phyloP scores from a whole-genome alignment of 1,140 invertebrate species.

The Drosophila punjabiensis region DNA sequence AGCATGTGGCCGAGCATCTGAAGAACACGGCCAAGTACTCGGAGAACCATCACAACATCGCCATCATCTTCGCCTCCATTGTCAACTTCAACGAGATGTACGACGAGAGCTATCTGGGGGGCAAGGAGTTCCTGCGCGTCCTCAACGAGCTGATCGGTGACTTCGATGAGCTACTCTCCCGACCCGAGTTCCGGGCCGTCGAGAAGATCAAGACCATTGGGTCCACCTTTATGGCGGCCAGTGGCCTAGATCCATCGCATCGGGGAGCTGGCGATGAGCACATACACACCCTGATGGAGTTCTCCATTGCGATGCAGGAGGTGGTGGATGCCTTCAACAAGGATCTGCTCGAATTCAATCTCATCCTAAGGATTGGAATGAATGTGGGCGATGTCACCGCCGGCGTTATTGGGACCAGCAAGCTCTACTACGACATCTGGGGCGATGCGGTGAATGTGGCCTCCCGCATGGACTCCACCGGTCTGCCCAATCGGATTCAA shows the following conservation, averaged over 20 bases:
- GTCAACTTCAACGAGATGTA: conserved; percentile 98
- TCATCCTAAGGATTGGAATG: conserved; percentile 94
- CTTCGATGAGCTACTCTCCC: conserved; percentile 96
- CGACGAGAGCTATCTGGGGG: conserved; percentile 96
- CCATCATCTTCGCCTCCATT: conserved; percentile 97
- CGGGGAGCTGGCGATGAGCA: conserved; percentile 91
- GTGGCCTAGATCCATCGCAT: conserved; percentile 93
- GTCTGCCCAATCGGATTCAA: conserved; percentile 94
- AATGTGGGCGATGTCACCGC: conserved; percentile 96
- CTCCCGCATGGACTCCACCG: conserved; percentile 97
- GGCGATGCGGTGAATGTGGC: conserved; percentile 99
- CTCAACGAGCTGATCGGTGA: conserved; percentile 98
- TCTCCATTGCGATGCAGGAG: conserved; percentile 94
- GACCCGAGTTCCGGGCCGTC: conserved; percentile 93
- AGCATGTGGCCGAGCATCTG: conserved; percentile 96
- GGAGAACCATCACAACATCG: conserved; percentile 96
- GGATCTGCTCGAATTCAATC: conserved; percentile 94
- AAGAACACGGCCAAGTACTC: conserved; percentile 98
- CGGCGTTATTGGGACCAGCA: conserved; percentile 98
- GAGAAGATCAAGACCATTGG: conserved; percentile 99
- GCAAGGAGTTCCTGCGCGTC: conserved; percentile 96
- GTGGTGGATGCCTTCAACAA: conserved; percentile 95
- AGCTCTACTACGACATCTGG: conserved; percentile 99
- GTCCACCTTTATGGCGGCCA: conserved; percentile 98
- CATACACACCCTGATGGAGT: conserved; percentile 94